Evolutionary conservation across 2,888 invertebrate species (phyloP), one percentile per base, ranked within the genome.

Genomic region (Aphrophora alni): DNA sequence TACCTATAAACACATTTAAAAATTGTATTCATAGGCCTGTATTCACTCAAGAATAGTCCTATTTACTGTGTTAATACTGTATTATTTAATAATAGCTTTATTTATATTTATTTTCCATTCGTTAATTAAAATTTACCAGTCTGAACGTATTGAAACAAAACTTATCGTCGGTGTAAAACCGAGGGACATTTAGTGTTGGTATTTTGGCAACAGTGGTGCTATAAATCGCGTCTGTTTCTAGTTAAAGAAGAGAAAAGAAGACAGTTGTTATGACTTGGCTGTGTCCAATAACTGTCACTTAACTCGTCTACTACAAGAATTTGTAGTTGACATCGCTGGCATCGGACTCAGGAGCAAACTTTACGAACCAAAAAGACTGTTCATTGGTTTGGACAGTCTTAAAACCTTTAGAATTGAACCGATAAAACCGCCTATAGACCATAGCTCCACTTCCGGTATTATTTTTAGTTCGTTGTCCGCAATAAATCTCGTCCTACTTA

Each of bases 171-270:
- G 14, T 59, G 59, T 59, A 59, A 59, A 59, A 59, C 21, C 21
- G 59, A 59, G 59, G 59, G 59, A 59, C 59, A 59, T 59, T 59
- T 21, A 59, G 21, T 59, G 59, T 3, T 21, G 59, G 59, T 59
- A 59, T 59, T 59, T 59, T 59, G 59, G 59, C 59, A 59, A 59
- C 59, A 59, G n/a, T 59, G 59, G 5, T 21, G 59, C 59, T 59
- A 59, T 59, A 59, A 59, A 59, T 59, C 59, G 59, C 59, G 59
- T 21, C 59, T 59, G 59, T 21, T 59, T 59, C 59, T 59, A 59
- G 59, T 59, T 59, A 59, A 59, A 59, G 59, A 59, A 59, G 59
- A 59, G 59, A 59, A 59, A 59, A 59, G 59, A 59, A 59, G 59
- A 59, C 59, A 59, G 59, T 59, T 59, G 59, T 59, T 59, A 59